Evolutionary conservation across 2,797 vertebrate genomes (phyloP), one percentile per base, ranked within the genome.

Genomic region (Neosilurus hyrtlii): DNA sequence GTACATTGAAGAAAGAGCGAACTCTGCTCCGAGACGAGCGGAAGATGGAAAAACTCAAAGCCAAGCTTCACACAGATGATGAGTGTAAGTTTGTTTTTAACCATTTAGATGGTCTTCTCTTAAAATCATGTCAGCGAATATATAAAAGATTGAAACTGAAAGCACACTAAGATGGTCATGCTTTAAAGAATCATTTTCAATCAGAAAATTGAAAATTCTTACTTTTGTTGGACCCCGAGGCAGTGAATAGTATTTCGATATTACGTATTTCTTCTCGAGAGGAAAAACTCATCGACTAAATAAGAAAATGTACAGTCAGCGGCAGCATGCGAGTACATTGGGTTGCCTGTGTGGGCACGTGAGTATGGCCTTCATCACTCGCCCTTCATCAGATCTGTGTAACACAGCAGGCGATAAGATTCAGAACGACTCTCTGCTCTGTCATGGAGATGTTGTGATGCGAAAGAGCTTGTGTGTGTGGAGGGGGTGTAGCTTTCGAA

Each of bases 11-110:
- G 91, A 99, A 97, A 91, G 98, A 99, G 70, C 92, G 97, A 82
- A 98, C 97, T 0, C 92, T 99, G 52, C 91, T 97, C 22, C 91
- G 98, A 79, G 98, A 99, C 0, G 98, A 99, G 91, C 95, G 96
- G 89, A 99, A 99, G 91, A 99, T 99, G 98, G 98, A 99, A 91
- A 99, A 99, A 90, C 92, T 99, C 83, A 99, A 99, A 92, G 97
- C 97, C 79, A 99, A 99, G 85, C 96, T 99, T 37, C 98, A 99
- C 87, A 99, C 98, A 0, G 98, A 99, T 63, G 98, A 99, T 56
- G 98, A 99, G 57, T 82, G 98, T 99, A 88, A 96, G 98, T 96
- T 68, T 67, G 30, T 56, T 8, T 66, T 67, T 65, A 24, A 11
- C 8, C 26, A 11, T 1, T n/a, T 61, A n/a, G 1, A 62, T 76